These are phyloP conservation scores for Ammodytes dubius DNA, from an alignment of 2,113 vertebrate genomes.

Conservation along the genomic window DNA sequence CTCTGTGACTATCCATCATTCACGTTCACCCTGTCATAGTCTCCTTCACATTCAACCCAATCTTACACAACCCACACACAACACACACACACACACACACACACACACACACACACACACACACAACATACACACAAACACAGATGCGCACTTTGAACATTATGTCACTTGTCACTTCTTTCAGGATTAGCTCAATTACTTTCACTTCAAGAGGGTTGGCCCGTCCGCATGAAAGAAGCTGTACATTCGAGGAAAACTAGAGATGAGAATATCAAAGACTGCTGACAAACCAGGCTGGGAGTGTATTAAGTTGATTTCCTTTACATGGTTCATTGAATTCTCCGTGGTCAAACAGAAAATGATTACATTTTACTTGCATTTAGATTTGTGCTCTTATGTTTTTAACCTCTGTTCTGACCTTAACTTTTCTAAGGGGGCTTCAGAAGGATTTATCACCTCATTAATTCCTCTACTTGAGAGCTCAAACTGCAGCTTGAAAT, in stretches of 20 bases:
- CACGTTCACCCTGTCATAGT: not conserved
- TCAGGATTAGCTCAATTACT: constrained; percentile 28
- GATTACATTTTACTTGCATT: not conserved
- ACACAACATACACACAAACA: too few relatives aligned
- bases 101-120: not conserved
- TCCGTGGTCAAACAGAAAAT: not conserved
- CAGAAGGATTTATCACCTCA: too few relatives aligned
- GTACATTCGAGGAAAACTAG: constrained; percentile 7
- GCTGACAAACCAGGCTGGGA: not conserved
- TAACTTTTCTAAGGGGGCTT: not conserved
- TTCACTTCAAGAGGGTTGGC: constrained; percentile 6
- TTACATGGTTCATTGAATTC: not conserved
- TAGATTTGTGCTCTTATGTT: not conserved
- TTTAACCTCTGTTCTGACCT: not conserved
- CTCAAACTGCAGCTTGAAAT: too few relatives aligned
- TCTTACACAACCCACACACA: not conserved
- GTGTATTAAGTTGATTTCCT: not conserved
- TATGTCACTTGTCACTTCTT: constrained; percentile 17
- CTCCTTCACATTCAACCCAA: constrained; percentile 20
- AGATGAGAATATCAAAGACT: constrained; percentile 10
- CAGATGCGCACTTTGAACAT: not conserved
- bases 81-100: not conserved
- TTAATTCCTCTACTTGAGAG: too few relatives aligned
- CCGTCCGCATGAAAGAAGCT: constrained; percentile 14
- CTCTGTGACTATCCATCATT: not conserved